Conservation (phyloP, 2,113 vertebrate species). For the Planiliza haematocheilus region DNA sequence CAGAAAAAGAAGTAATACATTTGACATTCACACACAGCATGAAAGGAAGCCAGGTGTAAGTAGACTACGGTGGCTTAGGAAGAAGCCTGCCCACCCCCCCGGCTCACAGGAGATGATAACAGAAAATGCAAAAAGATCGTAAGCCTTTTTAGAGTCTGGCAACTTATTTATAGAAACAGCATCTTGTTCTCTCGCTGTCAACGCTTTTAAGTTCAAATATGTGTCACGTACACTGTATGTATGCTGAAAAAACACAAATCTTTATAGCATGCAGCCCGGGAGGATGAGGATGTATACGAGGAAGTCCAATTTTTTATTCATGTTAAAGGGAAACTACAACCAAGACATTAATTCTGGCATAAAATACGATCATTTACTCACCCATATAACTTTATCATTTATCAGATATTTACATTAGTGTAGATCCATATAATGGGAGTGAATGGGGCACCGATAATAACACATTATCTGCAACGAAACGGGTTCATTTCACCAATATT, state of each 20-base stretch:
- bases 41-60: conserved; percentile 58
- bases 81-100: conserved; percentile 28
- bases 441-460: too few species aligned
- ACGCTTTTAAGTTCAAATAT: background rate
- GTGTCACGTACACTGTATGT: background rate
- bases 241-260: background rate
- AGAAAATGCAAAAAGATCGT: conserved; percentile 13
- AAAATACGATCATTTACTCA: too few species aligned
- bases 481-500: too few species aligned
- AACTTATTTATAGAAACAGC: conserved; percentile 39
- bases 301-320: too few species aligned
- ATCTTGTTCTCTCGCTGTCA: background rate
- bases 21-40: conserved; percentile 68
- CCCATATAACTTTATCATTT: too few species aligned
- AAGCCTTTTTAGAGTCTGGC: background rate
- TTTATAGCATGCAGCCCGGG: background rate
- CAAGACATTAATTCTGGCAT: too few species aligned
- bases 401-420: too few species aligned
- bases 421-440: too few species aligned
- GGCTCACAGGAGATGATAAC: conserved; percentile 24
- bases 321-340: too few species aligned
- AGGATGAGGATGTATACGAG: background rate
- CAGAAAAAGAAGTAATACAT: conserved; percentile 57
- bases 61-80: conserved; percentile 35
- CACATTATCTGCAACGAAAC: too few species aligned